These are phyloP conservation scores for Idaea aversata DNA, from an alignment of 2,888 invertebrate genomes.

Conservation along the genomic window DNA sequence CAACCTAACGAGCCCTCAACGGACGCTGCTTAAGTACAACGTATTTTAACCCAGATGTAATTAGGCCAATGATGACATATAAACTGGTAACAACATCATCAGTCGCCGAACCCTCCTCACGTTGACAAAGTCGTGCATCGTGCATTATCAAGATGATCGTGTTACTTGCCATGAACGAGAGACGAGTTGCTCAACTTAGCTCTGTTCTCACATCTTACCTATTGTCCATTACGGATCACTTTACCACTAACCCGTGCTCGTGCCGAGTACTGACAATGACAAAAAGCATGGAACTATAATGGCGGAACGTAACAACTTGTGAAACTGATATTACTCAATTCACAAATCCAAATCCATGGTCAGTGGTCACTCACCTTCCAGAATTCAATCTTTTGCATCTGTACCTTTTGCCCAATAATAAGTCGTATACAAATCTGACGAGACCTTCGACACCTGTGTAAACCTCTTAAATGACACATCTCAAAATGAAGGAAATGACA, in stretches of 20 bases:
- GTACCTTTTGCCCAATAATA: neutral
- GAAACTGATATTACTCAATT: neutral
- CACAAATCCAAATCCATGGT: neutral
- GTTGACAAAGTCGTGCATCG: neutral
- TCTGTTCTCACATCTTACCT: neutral
- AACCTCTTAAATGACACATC: neutral
- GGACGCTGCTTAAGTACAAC: no score
- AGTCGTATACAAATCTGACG: neutral
- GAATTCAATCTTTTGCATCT: neutral
- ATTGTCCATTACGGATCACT: neutral
- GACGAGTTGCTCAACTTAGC: neutral
- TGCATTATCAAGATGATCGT: neutral
- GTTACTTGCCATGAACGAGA: neutral
- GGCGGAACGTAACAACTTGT: neutral
- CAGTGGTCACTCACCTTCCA: neutral
- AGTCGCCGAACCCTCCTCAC: neutral
- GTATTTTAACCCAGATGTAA: no score
- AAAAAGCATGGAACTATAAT: neutral
- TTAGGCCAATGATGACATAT: neutral
- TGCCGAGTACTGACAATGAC: neutral
- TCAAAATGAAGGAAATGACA: neutral
- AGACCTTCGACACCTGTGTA: neutral
- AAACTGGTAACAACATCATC: neutral
- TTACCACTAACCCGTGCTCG: neutral
- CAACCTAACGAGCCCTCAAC: no score